phyloP scores from a whole-genome alignment of 2,888 invertebrate genomes.

The Nemurella pictetii region DNA sequence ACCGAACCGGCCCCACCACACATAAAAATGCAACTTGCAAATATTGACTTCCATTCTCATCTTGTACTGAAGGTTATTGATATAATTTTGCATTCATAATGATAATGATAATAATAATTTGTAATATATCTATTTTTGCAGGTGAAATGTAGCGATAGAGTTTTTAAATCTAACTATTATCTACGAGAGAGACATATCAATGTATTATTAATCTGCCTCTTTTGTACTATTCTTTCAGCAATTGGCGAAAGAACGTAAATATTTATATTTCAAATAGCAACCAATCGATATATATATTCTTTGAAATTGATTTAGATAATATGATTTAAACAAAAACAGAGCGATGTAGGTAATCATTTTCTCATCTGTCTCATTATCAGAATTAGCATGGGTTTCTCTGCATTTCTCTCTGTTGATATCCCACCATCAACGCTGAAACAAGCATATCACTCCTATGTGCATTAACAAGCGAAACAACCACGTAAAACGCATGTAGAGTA shows the following conservation, averaged over 20 bases:
- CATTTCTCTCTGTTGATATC: no score
- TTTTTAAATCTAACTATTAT: background rate
- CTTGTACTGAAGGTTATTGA: slow-evolving; percentile 28
- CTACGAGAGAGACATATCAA: background rate
- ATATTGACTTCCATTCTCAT: background rate
- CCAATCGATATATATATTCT: slow-evolving; percentile 10
- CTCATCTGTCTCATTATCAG: background rate
- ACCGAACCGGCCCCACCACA: no score
- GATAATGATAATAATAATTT: background rate
- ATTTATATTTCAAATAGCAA: background rate
- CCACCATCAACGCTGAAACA: no score
- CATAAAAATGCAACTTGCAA: background rate
- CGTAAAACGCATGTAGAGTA: no score
- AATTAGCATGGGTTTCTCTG: no score
- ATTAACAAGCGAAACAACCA: no score
- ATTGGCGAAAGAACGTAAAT: background rate
- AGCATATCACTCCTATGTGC: no score
- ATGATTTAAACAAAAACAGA: background rate
- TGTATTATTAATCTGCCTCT: background rate
- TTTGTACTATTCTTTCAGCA: background rate
- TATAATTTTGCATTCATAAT: slow-evolving; percentile 30
- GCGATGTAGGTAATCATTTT: background rate
- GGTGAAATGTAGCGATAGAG: slow-evolving; percentile 10
- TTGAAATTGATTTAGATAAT: background rate
- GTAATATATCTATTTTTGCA: background rate